These are phyloP conservation scores for Atractosteus spatula DNA, from an alignment of 2,113 vertebrate species.

Conservation along the genomic window DNA sequence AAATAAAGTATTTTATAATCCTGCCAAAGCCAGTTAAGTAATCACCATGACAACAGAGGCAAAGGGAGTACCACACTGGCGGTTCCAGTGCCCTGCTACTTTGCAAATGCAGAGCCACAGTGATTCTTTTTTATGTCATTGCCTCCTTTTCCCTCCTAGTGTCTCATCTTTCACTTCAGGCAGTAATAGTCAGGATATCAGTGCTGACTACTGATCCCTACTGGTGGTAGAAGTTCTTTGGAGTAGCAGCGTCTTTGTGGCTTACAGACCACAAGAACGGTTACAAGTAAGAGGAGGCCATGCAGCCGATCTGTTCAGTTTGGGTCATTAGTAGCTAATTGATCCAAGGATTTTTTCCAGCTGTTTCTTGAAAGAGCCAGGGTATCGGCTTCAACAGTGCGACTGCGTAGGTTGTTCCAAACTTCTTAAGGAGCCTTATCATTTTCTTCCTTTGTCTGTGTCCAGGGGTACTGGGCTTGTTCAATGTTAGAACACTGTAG, in stretches of 20 bases:
- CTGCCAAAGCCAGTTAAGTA: conserved; percentile 69
- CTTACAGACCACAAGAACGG: too few relatives aligned
- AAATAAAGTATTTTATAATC: conserved; percentile 75
- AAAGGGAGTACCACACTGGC: conserved; percentile 56
- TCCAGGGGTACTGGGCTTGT: neutral
- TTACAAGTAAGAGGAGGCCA: too few relatives aligned
- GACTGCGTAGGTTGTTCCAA: too few relatives aligned
- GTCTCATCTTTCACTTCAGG: neutral
- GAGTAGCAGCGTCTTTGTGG: too few relatives aligned
- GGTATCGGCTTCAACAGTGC: too few relatives aligned
- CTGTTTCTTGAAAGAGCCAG: too few relatives aligned
- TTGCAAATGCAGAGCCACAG: neutral
- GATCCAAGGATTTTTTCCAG: too few relatives aligned
- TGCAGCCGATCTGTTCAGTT: too few relatives aligned
- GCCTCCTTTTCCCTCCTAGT: conserved; percentile 14
- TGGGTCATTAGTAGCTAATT: too few relatives aligned
- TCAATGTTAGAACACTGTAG: too few relatives aligned
- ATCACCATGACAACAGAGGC: conserved; percentile 77
- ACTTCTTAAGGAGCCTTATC: neutral
- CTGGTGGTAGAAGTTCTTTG: neutral
- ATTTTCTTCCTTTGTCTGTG: neutral
- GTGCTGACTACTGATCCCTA: neutral
- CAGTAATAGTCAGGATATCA: neutral
- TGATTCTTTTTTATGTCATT: conserved; percentile 12
- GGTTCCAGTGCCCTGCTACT: conserved; percentile 40